Percentiles rank a stretch among this genome's conserved stretches.
Conservation (phyloP, 2,888 invertebrate genomes). For the Napeogenes inachia region DNA sequence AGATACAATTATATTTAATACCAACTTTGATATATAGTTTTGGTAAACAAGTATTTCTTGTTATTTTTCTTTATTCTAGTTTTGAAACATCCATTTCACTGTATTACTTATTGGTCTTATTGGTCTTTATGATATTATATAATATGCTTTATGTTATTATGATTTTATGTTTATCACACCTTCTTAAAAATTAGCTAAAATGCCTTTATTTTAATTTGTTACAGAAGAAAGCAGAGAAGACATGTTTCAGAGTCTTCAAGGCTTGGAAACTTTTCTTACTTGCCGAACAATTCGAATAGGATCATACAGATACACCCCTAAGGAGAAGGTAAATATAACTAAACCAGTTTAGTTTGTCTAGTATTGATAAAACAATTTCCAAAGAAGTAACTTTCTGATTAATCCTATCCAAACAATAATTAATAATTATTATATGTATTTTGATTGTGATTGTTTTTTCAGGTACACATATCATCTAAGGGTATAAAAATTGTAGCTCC, state of each 20-base stretch:
- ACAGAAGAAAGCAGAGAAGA: constrained; percentile 78
- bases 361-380: neutral
- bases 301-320: constrained; percentile 87
- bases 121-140: too few relatives aligned
- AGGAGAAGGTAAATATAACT: constrained; percentile 77
- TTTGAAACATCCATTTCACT: too few relatives aligned
- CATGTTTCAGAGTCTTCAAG: constrained; percentile 63
- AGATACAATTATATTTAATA: too few relatives aligned
- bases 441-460: constrained; percentile 32
- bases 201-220: constrained; percentile 31
- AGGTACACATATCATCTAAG: constrained; percentile 78
- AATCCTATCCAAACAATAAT: too few relatives aligned
- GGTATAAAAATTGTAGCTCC: constrained; percentile 80
- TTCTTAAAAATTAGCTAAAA: neutral
- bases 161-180: too few relatives aligned
- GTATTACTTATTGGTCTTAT: too few relatives aligned
- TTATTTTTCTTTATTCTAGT: too few relatives aligned
- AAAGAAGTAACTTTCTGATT: too few relatives aligned
- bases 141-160: too few relatives aligned
- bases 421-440: neutral
- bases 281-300: constrained; percentile 91
- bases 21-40: too few relatives aligned
- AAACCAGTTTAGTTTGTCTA: too few relatives aligned
- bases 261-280: constrained; percentile 74
- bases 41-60: too few relatives aligned